Conservation (phyloP, 53 echinoderm and acorn worm genomes). For the Astropecten irregularis region DNA sequence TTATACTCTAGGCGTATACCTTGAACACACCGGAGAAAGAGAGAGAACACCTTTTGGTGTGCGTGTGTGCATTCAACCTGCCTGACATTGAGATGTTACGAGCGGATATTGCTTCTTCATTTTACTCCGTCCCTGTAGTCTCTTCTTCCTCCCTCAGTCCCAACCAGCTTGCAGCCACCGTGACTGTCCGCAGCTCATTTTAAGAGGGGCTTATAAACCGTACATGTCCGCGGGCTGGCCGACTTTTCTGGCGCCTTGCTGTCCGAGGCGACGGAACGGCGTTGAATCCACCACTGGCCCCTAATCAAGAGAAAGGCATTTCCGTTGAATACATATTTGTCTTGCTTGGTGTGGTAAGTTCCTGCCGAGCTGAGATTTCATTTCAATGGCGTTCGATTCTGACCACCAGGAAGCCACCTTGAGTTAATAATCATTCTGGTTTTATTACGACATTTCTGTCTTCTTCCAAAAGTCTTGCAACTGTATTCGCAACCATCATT, state of each 20-base stretch:
- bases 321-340: slow-evolving; percentile 51
- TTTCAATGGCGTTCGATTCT: too few relatives aligned
- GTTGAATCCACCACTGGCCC: neutral
- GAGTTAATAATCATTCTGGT: too few relatives aligned
- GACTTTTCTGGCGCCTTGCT: slow-evolving; percentile 16
- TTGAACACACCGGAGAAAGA: too few relatives aligned
- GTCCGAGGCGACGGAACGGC: neutral
- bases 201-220: slow-evolving; percentile 25
- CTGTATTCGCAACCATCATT: too few relatives aligned
- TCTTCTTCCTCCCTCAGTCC: neutral
- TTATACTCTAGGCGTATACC: too few relatives aligned
- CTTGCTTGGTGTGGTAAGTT: slow-evolving; percentile 33
- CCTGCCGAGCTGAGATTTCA: too few relatives aligned
- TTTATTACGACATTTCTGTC: too few relatives aligned
- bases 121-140: too few relatives aligned
- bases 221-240: slow-evolving; percentile 42
- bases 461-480: too few relatives aligned
- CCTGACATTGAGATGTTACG: slow-evolving; percentile 42
- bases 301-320: slow-evolving; percentile 26
- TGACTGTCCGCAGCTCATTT: slow-evolving; percentile 55
- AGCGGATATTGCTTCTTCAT: slow-evolving; percentile 45
- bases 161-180: neutral
- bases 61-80: too few relatives aligned
- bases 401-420: too few relatives aligned
- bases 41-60: too few relatives aligned